A percentile compares a stretch with the other conserved stretches of the same genome.
phyloP scores from a whole-genome alignment of 2,888 invertebrate genomes.

The Noctua janthina region DNA sequence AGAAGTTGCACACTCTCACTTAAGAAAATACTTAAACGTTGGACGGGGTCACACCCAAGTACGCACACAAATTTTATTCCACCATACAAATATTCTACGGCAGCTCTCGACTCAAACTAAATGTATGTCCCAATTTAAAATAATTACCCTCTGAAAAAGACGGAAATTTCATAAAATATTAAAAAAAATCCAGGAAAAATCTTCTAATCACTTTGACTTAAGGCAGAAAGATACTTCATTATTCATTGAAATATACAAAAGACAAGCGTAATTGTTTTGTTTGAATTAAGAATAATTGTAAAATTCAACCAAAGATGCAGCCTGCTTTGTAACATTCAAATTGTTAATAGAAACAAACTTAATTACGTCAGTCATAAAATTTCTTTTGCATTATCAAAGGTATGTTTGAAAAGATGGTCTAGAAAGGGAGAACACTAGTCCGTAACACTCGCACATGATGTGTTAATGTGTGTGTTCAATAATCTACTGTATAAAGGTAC shows the following conservation, averaged over 20 bases:
- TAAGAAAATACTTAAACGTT: not conserved
- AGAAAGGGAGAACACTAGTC: not conserved
- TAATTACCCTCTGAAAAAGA: not conserved
- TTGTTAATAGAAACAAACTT: not conserved
- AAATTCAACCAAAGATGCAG: not conserved
- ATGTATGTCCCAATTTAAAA: not conserved
- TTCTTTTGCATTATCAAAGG: not conserved
- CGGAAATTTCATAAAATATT: conserved; percentile 14
- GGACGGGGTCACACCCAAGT: not conserved
- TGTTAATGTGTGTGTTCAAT: not conserved
- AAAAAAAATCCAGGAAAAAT: not conserved
- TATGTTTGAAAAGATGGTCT: not conserved
- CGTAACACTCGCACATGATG: too few species aligned
- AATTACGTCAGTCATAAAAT: not conserved
- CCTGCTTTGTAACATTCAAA: not conserved
- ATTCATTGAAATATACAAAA: conserved; percentile 22
- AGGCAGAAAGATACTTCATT: conserved; percentile 7
- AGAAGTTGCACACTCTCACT: not conserved
- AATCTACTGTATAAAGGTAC: not conserved
- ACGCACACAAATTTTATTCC: conserved; percentile 3
- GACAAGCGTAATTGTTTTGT: conserved; percentile 36
- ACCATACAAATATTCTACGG: not conserved
- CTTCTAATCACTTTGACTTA: conserved; percentile 38
- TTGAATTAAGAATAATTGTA: conserved; percentile 47
- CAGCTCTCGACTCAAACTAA: not conserved